Evolutionary conservation across 2,797 vertebrate species (phyloP).

Genomic region (Melopsittacus undulatus): DNA sequence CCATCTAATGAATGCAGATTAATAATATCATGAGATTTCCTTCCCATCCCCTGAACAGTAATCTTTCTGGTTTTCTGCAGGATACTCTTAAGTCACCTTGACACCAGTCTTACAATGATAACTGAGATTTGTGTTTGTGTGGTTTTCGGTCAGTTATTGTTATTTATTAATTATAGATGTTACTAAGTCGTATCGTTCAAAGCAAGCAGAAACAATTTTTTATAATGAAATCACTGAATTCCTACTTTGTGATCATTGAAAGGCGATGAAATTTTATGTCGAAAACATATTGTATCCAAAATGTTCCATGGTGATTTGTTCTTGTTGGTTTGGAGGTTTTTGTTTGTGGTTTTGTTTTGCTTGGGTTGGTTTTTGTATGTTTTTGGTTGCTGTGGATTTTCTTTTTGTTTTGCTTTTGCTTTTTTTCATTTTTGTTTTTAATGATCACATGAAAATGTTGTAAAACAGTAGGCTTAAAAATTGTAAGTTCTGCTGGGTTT

Average conservation of each 20-base stretch:
- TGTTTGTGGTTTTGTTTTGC: background rate
- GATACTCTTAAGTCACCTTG: background rate
- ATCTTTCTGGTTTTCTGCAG: background rate
- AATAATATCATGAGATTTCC: background rate
- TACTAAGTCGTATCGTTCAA: background rate
- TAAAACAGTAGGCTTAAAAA: background rate
- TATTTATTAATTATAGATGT: background rate
- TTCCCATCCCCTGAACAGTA: background rate
- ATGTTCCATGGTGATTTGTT: background rate
- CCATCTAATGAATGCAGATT: background rate
- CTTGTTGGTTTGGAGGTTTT: background rate
- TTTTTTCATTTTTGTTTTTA: background rate
- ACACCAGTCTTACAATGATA: background rate
- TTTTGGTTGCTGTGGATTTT: no score
- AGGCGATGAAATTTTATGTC: background rate
- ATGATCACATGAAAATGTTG: background rate
- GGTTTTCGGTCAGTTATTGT: background rate
- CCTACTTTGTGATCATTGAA: background rate
- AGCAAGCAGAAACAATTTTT: background rate
- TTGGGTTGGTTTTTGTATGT: background rate
- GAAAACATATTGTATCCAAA: background rate
- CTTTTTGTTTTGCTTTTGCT: background rate
- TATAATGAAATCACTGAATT: background rate
- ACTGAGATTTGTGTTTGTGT: background rate
- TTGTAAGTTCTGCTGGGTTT: background rate